Evolutionary conservation across 2,888 invertebrate genomes (phyloP), one percentile per base, ranked within the genome.

Genomic region (Drosophila ochracea): DNA sequence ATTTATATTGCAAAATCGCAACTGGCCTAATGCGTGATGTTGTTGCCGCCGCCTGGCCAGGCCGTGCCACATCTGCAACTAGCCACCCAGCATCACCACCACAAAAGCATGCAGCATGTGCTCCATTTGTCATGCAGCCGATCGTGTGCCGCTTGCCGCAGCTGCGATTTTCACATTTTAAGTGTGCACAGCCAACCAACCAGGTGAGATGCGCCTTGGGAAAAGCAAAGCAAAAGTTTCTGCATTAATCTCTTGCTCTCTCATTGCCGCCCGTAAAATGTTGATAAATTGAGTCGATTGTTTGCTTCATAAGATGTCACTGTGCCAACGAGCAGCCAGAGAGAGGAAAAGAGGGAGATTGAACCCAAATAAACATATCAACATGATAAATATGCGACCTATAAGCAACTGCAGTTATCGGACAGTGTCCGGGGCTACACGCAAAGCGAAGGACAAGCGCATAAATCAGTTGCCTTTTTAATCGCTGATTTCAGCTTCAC

Each of bases 1-100:
- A 91, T 91, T 92, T 91, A 91, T 92, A 82, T 68, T 75, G 75
- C 70, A 85, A 84, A 82, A 83, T 82, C 80, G 84, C 81, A 83
- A 84, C 81, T 66, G 13, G 66, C 66, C 80, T 83, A 82, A 91
- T 92, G 91, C 91, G 91, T 91, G 91, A 88, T 86, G 77, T 84
- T 75, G 81, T 75, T 73, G 39, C 65, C 16, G 21, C 86, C 73
- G 77, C 73, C 70, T 28, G 63, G 68, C 58, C 59, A 69, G 66
- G 65, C 52, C 60, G 54, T 73, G 68, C 68, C 35, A 47, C 39
- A 37, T 41, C 41, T 21, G 30, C 54, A 33, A 41, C 72, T 67
- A 70, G 69, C 68, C 76, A 71, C 72, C 66, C 73, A 61, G 69
- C 68, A 30, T 19, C 19, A 37, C 30, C 55, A 43, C 79, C 77